Evolutionary conservation across 2,888 invertebrate genomes (phyloP).

Genomic region (Cordilura impudica): DNA sequence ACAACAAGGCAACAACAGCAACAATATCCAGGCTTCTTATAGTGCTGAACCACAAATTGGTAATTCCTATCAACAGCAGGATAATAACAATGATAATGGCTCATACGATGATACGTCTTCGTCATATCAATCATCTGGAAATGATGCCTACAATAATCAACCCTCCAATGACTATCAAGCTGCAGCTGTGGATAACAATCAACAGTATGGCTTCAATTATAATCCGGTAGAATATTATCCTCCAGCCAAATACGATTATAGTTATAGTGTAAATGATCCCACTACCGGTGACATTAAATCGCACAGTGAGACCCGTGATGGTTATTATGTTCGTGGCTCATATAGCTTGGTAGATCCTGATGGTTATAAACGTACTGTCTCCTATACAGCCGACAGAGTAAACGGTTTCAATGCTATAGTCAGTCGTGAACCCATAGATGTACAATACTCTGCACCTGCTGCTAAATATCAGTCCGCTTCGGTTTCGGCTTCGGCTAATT

Average conservation of each 20-base stretch:
- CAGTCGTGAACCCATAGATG: constrained; percentile 76
- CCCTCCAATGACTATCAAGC: constrained; percentile 21
- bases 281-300: constrained; percentile 79
- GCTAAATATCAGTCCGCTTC: constrained; percentile 10
- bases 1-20: not conserved
- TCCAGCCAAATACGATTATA: constrained; percentile 75
- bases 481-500: not conserved
- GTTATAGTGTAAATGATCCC: constrained; percentile 78
- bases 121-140: not conserved
- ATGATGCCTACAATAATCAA: not conserved
- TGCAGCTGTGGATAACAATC: constrained; percentile 44
- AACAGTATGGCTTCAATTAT: constrained; percentile 1
- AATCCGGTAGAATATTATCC: constrained; percentile 64
- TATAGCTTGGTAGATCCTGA: constrained; percentile 79
- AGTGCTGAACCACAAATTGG: no score
- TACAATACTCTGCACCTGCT: constrained; percentile 29
- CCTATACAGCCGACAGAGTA: constrained; percentile 79
- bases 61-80: not conserved
- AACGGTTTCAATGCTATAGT: constrained; percentile 80
- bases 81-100: not conserved
- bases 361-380: constrained; percentile 79
- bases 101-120: not conserved
- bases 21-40: not conserved
- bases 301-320: constrained; percentile 79
- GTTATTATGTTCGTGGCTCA: constrained; percentile 79